Conservation (phyloP, 2,797 vertebrate species). For the Pogoniulus pusillus region DNA sequence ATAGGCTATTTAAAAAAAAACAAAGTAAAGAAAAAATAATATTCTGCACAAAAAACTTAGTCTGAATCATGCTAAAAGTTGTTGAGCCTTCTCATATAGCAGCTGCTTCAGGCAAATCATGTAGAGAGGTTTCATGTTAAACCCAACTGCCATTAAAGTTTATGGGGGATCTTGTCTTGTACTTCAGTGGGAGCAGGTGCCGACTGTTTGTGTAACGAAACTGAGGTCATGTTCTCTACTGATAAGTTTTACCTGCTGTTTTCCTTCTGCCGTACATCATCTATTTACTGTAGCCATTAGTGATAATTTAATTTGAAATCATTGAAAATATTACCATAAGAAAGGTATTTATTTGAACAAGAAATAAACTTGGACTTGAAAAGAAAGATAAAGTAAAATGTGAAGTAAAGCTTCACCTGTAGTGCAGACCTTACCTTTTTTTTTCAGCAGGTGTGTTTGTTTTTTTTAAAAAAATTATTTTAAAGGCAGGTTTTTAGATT, state of each 20-base stretch:
- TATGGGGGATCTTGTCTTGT: neutral
- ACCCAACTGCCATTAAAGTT: neutral
- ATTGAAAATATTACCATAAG: conserved; percentile 29
- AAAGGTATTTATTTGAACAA: conserved; percentile 64
- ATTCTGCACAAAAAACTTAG: conserved; percentile 44
- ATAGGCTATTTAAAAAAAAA: conserved; percentile 39
- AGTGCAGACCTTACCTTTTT: conserved; percentile 1
- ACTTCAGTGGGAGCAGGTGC: conserved; percentile 33
- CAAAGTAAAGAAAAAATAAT: neutral
- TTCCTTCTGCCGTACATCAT: conserved; percentile 74
- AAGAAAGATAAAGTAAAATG: conserved; percentile 55
- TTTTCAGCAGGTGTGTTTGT: conserved; percentile 32
- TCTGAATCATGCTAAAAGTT: conserved; percentile 60
- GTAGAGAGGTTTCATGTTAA: conserved; percentile 25
- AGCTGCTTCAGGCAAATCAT: conserved; percentile 33
- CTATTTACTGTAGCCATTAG: conserved; percentile 61
- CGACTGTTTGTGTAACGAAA: conserved; percentile 59
- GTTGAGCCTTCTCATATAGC: conserved; percentile 50
- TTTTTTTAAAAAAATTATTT: conserved; percentile 52
- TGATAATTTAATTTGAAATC: conserved; percentile 56
- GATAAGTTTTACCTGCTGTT: conserved; percentile 68
- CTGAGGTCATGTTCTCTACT: conserved; percentile 50
- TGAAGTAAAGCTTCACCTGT: conserved; percentile 62
- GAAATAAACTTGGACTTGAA: conserved; percentile 55
- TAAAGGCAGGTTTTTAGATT: conserved; percentile 62